Base-by-base conservation (phyloP, 2,113 vertebrate species). In the Sclerurus mexicanus region DNA sequence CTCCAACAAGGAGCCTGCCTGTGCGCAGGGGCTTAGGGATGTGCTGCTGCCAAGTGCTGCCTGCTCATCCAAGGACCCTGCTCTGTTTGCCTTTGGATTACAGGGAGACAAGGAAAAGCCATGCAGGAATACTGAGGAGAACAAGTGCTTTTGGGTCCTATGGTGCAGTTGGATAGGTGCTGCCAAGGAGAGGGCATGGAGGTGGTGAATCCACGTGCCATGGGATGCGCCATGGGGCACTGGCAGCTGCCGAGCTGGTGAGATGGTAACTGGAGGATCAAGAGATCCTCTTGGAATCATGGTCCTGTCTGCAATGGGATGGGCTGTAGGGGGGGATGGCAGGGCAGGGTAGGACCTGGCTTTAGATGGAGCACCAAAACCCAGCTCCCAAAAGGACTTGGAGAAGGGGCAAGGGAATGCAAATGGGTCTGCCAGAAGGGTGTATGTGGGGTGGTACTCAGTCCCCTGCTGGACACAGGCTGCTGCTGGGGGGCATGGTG, bases 81-180 rank as follows among this genome's bases (percentile, higher is more conserved):
- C 16, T 52, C 66, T 21, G 11, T 39, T 42, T 63, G 10, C 62
- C 22, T 80, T 49, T 8, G 35, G 49, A 2, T 68, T n/a, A 16
- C 7, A 14, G 64, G 50, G 40, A 73, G 5, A 17, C 4, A 8
- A 3, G 37, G 52, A 42, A 87, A 16, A 40, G 12, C 9, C 24
- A 17, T 14, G 1, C 5, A 10, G 49, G 27, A 16, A 18, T n/a
- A 5, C 40, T 0, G 1, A 71, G 73, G 33, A 56, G 4, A 62
- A 2, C 3, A 2, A 14, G 15, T 17, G 53, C 10, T 47, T 84
- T 37, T 50, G 37, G 16, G 30, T 16, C 13, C 25, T 0, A 0
- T 7, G 33, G 16, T 40, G 53, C 58, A 68, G 49, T 39, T 52
- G 72, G 22, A 10, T 42, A 4, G 6, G 4, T 44, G 40, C 2